These are phyloP conservation scores for Lethrus apterus DNA, from an alignment of 1,140 invertebrate genomes.

Conservation along the genomic window DNA sequence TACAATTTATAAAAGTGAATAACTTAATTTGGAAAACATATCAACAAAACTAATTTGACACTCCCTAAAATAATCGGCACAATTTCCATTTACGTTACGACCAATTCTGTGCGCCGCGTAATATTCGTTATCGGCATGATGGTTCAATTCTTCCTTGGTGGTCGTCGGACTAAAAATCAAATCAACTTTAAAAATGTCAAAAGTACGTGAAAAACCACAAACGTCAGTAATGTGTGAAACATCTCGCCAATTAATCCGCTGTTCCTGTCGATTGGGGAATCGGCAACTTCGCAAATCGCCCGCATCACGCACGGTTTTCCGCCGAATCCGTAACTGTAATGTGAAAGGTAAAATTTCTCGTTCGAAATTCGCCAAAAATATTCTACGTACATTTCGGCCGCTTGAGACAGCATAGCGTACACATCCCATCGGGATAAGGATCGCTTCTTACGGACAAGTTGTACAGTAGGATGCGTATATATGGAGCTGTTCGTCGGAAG, in stretches of 20 bases:
- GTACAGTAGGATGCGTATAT: slow-evolving; percentile 50
- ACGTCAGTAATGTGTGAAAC: slow-evolving; percentile 62
- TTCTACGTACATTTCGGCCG: slow-evolving; percentile 42
- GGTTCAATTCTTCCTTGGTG: slow-evolving; percentile 50
- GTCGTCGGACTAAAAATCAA: slow-evolving; percentile 50
- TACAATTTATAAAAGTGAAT: background rate
- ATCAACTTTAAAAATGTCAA: too few relatives aligned
- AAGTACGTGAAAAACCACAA: slow-evolving; percentile 34
- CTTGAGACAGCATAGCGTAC: slow-evolving; percentile 52
- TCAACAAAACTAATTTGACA: slow-evolving; percentile 55
- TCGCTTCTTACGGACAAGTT: slow-evolving; percentile 42
- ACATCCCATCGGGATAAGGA: slow-evolving; percentile 51
- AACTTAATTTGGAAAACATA: slow-evolving; percentile 45
- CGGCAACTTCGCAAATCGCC: slow-evolving; percentile 65
- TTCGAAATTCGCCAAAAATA: background rate
- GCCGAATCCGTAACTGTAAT: slow-evolving; percentile 45
- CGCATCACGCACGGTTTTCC: slow-evolving; percentile 62
- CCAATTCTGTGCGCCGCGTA: slow-evolving; percentile 59
- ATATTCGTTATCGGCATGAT: slow-evolving; percentile 60
- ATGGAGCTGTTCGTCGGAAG: slow-evolving; percentile 53
- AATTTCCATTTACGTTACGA: slow-evolving; percentile 43
- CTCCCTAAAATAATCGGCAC: slow-evolving; percentile 51
- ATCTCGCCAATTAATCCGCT: slow-evolving; percentile 62
- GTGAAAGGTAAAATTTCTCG: background rate
- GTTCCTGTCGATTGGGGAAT: slow-evolving; percentile 55